These are phyloP conservation scores for Bursaphelenchus mucronatus DNA, from an alignment of 1,140 invertebrate genomes.

Conservation along the genomic window DNA sequence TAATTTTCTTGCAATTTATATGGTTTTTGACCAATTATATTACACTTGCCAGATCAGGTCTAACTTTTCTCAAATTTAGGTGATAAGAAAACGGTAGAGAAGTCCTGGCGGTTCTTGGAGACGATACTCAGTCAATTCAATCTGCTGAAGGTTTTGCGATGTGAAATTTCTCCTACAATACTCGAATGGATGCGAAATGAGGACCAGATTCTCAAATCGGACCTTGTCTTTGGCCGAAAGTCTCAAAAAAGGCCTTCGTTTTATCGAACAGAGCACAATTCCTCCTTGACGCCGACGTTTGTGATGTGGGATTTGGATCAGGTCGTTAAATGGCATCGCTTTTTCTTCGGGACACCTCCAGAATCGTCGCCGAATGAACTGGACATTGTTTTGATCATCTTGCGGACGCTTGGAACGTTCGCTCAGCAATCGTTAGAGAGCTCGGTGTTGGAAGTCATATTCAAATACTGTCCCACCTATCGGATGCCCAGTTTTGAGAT, in stretches of 20 bases:
- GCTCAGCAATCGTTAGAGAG: neutral
- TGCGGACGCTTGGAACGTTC: neutral
- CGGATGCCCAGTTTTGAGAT: constrained; percentile 1
- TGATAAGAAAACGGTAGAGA: neutral
- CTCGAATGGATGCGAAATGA: neutral
- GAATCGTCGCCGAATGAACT: neutral
- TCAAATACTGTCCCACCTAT: neutral
- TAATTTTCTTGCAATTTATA: too few relatives aligned
- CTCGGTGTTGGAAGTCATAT: neutral
- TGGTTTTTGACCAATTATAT: too few relatives aligned
- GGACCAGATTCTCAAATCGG: neutral
- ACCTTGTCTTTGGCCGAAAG: neutral
- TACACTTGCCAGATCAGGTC: too few relatives aligned
- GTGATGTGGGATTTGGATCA: neutral
- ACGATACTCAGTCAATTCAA: neutral
- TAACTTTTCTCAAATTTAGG: neutral
- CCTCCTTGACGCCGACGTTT: neutral
- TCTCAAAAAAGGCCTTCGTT: constrained; percentile 1
- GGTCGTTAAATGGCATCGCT: neutral
- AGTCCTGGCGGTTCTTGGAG: neutral
- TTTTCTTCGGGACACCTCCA: neutral
- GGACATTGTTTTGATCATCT: neutral
- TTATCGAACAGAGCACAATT: neutral
- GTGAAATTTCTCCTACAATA: neutral
- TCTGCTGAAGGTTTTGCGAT: neutral